phyloP scores from a whole-genome alignment of 2,797 vertebrate genomes.

The Euphonia xanthogaster region DNA sequence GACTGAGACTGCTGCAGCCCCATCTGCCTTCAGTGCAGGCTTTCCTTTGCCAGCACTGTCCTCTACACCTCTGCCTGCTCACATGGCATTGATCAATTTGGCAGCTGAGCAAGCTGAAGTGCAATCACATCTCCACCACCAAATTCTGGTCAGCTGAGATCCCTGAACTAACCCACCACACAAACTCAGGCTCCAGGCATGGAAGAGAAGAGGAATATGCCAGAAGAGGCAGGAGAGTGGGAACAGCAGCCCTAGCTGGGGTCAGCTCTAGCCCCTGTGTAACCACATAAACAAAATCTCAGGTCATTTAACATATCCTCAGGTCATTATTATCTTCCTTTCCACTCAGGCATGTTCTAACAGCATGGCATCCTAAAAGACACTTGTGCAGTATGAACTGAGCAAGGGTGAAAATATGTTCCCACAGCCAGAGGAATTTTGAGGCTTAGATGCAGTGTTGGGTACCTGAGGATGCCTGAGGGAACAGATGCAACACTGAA shows the following conservation, averaged over 20 bases:
- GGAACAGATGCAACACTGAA: not conserved
- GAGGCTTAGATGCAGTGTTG: not conserved
- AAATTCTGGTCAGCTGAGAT: not conserved
- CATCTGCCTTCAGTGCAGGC: not conserved
- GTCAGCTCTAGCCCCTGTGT: not conserved
- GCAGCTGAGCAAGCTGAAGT: not conserved
- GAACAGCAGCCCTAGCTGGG: not conserved
- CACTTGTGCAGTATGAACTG: not conserved
- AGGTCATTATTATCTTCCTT: not conserved
- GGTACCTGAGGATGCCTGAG: not conserved
- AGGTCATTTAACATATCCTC: not conserved
- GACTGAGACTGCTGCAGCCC: not conserved
- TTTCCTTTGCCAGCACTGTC: not conserved
- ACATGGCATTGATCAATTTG: not conserved
- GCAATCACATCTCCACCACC: not conserved
- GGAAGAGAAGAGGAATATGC: not conserved
- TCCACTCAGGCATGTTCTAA: not conserved
- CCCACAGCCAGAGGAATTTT: not conserved
- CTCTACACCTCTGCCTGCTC: not conserved
- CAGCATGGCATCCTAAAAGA: not conserved
- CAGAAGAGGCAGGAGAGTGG: not conserved
- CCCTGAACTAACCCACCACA: not conserved
- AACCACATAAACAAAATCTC: not conserved
- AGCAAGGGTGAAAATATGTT: not conserved
- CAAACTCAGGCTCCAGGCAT: not conserved